These are phyloP conservation scores for Acrobasis repandana DNA, from an alignment of 2,888 invertebrate genomes.

Conservation along the genomic window DNA sequence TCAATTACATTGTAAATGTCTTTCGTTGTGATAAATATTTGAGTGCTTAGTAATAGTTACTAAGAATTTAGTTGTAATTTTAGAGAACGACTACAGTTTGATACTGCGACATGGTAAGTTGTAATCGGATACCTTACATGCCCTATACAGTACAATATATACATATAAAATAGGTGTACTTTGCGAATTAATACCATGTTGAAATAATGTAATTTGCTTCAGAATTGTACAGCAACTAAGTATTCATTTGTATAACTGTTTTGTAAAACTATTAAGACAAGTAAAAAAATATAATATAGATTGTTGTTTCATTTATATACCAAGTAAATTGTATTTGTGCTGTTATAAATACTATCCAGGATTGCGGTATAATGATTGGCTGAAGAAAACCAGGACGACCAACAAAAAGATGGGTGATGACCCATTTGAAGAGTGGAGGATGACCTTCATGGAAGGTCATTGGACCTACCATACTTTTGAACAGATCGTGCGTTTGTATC, in stretches of 20 bases:
- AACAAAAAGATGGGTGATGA: no score
- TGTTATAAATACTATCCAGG: no score
- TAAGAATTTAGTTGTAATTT: slow-evolving; percentile 39
- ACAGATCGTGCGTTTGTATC: no score
- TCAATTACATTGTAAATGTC: slow-evolving; percentile 37
- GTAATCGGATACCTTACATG: slow-evolving; percentile 32
- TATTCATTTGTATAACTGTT: slow-evolving; percentile 77
- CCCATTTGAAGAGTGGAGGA: no score
- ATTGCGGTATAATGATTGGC: no score
- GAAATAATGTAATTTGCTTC: slow-evolving; percentile 56
- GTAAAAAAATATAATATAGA: slow-evolving; percentile 54
- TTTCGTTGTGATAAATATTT: slow-evolving; percentile 46
- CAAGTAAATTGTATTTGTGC: not conserved
- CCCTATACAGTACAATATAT: slow-evolving; percentile 41
- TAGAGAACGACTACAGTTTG: slow-evolving; percentile 39
- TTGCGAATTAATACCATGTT: slow-evolving; percentile 39
- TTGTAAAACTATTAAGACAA: slow-evolving; percentile 71
- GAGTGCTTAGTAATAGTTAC: slow-evolving; percentile 35
- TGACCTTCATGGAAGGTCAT: no score
- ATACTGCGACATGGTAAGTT: slow-evolving; percentile 30
- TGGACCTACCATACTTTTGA: no score
- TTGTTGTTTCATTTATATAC: slow-evolving; percentile 33
- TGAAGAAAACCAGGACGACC: no score
- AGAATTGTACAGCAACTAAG: slow-evolving; percentile 66
- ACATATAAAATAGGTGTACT: slow-evolving; percentile 23